Base-by-base conservation (phyloP, 2,888 invertebrate genomes). In the Iselma pallidipennis region DNA sequence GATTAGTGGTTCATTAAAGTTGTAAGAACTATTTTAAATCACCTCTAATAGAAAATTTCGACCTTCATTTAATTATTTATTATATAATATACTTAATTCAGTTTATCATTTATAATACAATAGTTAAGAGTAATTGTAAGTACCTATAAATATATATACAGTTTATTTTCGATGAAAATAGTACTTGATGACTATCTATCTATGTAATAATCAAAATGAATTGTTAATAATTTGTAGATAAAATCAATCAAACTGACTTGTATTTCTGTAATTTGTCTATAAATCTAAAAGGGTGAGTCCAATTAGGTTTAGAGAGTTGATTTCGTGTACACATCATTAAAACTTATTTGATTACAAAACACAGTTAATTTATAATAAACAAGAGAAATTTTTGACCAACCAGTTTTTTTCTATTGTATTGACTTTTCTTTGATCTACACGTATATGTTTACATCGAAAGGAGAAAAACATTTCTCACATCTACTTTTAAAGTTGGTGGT, bases 331-430 rank as follows among this genome's bases (percentile, higher is more conserved):
- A 31, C 50, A 37, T 58, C 53, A 55, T 59, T 59, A 55, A 21
- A 23, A 26, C 51, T 60, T 56, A 56, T 55, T 61, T 61, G 60
- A 61, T 57, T 54, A 37, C 29, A 57, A 50, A 57, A 61, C 54
- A 31, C 54, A 50, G 54, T 61, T 61, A 61, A 61, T 57, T 57
- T 37, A 54, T 49, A 49, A 57, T 61, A 61, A 57, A 61, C 57
- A 54, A 45, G 6, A 19, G 26, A 29, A 14, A 37, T 50, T 42
- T 16, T 3, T 42, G 19, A 19, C 19, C 6, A 6, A 25, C 25
- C 25, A 25, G 25, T 25, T 25, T 6, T 25, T 4, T 19, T 29
- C 2, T 42, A 42, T 42, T 42, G 10, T 42, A 19, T 42, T 45
- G 21, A 21, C 21, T 45, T 45, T 45, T 45, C 45, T 45, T 45